These are phyloP conservation scores for Paramisgurnus dabryanus DNA, from an alignment of 2,113 vertebrate genomes.

Conservation along the genomic window DNA sequence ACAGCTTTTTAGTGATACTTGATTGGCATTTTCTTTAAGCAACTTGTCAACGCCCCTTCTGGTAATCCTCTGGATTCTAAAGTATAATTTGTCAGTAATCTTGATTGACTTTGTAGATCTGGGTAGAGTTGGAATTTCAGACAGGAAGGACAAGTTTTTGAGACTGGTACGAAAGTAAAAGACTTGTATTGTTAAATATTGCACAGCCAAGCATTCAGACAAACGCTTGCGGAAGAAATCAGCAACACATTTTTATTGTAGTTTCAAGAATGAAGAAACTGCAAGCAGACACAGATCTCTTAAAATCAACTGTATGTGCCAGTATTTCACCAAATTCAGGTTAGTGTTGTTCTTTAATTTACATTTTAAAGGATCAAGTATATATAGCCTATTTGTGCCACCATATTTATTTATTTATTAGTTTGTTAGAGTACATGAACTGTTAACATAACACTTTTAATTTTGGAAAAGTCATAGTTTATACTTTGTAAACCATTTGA, in stretches of 20 bases:
- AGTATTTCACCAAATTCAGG: background rate
- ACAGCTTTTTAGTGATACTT: background rate
- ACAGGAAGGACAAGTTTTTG: conserved; percentile 22
- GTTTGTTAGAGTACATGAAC: no score
- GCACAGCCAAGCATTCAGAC: background rate
- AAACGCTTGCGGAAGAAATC: background rate
- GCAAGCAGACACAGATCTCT: background rate
- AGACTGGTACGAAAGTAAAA: background rate
- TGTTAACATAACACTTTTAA: no score
- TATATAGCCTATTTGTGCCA: background rate
- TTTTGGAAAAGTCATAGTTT: no score
- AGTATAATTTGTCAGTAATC: no score
- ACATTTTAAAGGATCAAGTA: background rate
- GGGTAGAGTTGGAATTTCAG: background rate
- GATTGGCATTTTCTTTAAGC: background rate
- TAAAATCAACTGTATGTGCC: background rate
- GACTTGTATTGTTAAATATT: background rate
- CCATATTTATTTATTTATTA: background rate
- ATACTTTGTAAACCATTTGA: no score
- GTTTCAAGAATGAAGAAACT: background rate
- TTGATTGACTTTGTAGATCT: background rate
- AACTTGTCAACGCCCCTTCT: background rate
- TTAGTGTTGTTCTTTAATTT: background rate
- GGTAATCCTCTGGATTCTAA: background rate
- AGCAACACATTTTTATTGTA: background rate